Percentiles rank a stretch among this genome's conserved stretches.
These are phyloP conservation scores for Zaprionus capensis DNA, from an alignment of 1,140 invertebrate species.

Conservation along the genomic window DNA sequence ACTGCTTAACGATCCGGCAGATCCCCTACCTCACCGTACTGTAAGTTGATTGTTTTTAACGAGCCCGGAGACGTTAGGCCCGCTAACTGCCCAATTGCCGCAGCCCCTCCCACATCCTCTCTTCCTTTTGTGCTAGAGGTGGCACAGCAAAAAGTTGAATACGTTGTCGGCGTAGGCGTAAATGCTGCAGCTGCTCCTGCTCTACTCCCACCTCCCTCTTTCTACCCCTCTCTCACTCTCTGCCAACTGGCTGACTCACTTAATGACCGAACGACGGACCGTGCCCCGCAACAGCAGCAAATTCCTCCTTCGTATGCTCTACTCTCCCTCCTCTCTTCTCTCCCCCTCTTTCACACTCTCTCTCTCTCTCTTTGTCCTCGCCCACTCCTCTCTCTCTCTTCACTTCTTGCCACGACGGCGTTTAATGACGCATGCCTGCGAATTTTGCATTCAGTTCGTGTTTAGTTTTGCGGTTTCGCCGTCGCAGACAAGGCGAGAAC, in stretches of 20 bases:
- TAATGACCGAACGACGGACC: conserved; percentile 57
- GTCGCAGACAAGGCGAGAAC: conserved; percentile 19
- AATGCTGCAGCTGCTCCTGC: conserved; percentile 20
- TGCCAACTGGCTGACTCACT: conserved; percentile 53
- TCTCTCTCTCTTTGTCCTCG: not conserved
- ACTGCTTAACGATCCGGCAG: conserved; percentile 52
- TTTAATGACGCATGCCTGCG: conserved; percentile 60
- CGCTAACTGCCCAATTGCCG: conserved; percentile 8
- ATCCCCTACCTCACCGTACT: not conserved
- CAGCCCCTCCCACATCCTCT: not conserved
- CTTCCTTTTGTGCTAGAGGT: conserved; percentile 2
- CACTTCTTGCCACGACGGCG: not conserved
- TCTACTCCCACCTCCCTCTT: not conserved
- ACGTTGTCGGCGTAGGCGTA: conserved; percentile 51
- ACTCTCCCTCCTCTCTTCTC: not conserved
- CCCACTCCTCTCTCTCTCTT: not conserved
- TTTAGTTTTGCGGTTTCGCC: conserved; percentile 56
- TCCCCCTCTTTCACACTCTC: not conserved
- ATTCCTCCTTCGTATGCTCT: conserved; percentile 23
- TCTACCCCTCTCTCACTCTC: conserved; percentile 1
- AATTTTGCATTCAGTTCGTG: conserved; percentile 65
- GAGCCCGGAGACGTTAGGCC: conserved; percentile 40
- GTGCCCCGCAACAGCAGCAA: conserved; percentile 48
- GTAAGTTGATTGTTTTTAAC: conserved; percentile 53
- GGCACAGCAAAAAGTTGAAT: conserved; percentile 25